These are phyloP conservation scores for Lasius platythorax DNA, from an alignment of 2,888 invertebrate species.

Conservation along the genomic window DNA sequence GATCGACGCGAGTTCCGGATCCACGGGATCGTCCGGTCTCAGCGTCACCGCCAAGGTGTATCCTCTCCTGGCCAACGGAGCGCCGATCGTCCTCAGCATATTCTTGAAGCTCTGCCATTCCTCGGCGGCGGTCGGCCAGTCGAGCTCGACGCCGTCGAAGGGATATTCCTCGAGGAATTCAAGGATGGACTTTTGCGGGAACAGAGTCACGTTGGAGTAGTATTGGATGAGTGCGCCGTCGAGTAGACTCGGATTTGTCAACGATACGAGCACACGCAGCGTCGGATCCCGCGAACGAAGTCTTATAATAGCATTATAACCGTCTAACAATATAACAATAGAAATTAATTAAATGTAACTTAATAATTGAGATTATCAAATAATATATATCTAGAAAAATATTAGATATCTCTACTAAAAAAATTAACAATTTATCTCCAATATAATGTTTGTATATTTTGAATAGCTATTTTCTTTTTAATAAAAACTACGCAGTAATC, in stretches of 20 bases:
- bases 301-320: constrained; percentile 90
- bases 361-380: constrained; percentile 25
- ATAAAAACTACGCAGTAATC: constrained; percentile 86
- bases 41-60: constrained; percentile 88
- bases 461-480: not conserved
- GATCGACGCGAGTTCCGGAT: constrained; percentile 88
- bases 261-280: constrained; percentile 91
- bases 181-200: constrained; percentile 88
- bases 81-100: constrained; percentile 9
- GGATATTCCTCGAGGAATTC: constrained; percentile 89
- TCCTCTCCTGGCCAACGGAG: constrained; percentile 87
- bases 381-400: not conserved
- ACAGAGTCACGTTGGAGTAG: constrained; percentile 1
- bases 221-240: constrained; percentile 46
- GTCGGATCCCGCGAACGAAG: constrained; percentile 90
- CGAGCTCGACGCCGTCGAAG: constrained; percentile 94
- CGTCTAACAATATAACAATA: constrained; percentile 87
- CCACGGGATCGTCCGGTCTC: constrained; percentile 90
- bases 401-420: not conserved
- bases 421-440: not conserved
- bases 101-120: constrained; percentile 33
- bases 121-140: constrained; percentile 85
- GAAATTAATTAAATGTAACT: constrained; percentile 25
- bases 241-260: constrained; percentile 84
- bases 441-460: not conserved